A percentile compares a stretch with the other conserved stretches of the same genome.
Evolutionary conservation across 2,888 invertebrate species (phyloP).

Genomic region (Ecliptopera silaceata): DNA sequence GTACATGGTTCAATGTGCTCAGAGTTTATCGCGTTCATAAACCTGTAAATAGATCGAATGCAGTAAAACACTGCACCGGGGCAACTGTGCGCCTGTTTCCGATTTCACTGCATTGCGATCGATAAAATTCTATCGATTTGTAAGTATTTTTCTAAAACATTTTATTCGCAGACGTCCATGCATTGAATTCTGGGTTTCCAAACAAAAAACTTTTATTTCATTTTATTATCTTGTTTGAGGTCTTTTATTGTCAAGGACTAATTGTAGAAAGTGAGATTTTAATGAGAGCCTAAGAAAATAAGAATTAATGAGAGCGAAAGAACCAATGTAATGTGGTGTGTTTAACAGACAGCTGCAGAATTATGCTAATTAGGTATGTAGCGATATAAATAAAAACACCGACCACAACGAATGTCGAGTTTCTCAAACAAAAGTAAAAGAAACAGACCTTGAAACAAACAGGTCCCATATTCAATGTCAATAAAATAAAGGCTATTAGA

Average conservation of each 20-base stretch:
- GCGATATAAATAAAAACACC: constrained; percentile 19
- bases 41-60: constrained; percentile 78
- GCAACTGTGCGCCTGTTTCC: constrained; percentile 58
- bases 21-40: constrained; percentile 72
- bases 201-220: neutral
- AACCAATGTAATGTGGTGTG: neutral
- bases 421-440: constrained; percentile 25
- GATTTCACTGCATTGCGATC: constrained; percentile 69
- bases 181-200: neutral
- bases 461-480: constrained; percentile 37
- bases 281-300: neutral
- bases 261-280: too few species aligned
- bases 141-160: constrained; percentile 22
- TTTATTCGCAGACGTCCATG: neutral
- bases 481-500: constrained; percentile 34
- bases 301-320: neutral
- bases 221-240: too few species aligned
- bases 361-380: constrained; percentile 23
- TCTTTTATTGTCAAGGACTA: too few species aligned
- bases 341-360: constrained; percentile 15
- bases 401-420: constrained; percentile 22
- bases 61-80: constrained; percentile 67
- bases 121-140: constrained; percentile 59
- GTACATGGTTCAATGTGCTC: constrained; percentile 55
- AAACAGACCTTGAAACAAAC: constrained; percentile 35